Conservation (phyloP, 2,797 vertebrate species). For the Crax fasciolata region DNA sequence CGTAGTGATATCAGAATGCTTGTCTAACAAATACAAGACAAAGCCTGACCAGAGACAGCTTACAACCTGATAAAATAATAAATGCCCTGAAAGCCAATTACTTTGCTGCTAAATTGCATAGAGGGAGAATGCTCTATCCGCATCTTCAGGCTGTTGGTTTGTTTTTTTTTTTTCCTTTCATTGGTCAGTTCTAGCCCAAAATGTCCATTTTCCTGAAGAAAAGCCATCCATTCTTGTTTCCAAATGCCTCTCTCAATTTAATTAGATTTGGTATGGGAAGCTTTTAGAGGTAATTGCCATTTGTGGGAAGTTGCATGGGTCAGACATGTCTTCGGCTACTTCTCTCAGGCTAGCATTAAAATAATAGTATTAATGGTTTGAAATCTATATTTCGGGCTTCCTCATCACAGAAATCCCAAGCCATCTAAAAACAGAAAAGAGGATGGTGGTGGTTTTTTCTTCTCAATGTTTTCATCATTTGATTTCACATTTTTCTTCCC, state of each 20-base stretch:
- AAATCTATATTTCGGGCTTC: slow-evolving; percentile 32
- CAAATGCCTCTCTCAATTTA: slow-evolving; percentile 50
- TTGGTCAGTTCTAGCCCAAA: neutral
- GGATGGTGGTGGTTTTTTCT: neutral
- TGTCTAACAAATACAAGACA: slow-evolving; percentile 69
- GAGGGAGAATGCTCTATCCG: neutral
- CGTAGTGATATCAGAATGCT: slow-evolving; percentile 44
- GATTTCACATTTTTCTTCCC: neutral
- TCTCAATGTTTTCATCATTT: slow-evolving; percentile 13
- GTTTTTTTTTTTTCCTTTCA: neutral
- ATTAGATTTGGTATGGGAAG: slow-evolving; percentile 55
- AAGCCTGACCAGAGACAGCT: slow-evolving; percentile 43
- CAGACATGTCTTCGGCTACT: neutral
- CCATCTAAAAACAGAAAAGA: neutral
- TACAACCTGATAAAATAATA: slow-evolving; percentile 53
- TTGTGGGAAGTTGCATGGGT: slow-evolving; percentile 46
- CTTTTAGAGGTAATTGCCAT: slow-evolving; percentile 65
- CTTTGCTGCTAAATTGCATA: neutral
- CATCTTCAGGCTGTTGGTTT: neutral
- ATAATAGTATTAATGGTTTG: slow-evolving; percentile 42
- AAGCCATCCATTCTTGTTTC: neutral
- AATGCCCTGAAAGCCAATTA: slow-evolving; percentile 9
- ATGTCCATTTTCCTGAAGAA: slow-evolving; percentile 3
- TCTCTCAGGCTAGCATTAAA: slow-evolving; percentile 45
- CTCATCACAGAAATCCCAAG: neutral